Percentiles rank a stretch among this genome's conserved stretches.
Conservation (phyloP, 2,113 vertebrate genomes). For the Gadus macrocephalus region DNA sequence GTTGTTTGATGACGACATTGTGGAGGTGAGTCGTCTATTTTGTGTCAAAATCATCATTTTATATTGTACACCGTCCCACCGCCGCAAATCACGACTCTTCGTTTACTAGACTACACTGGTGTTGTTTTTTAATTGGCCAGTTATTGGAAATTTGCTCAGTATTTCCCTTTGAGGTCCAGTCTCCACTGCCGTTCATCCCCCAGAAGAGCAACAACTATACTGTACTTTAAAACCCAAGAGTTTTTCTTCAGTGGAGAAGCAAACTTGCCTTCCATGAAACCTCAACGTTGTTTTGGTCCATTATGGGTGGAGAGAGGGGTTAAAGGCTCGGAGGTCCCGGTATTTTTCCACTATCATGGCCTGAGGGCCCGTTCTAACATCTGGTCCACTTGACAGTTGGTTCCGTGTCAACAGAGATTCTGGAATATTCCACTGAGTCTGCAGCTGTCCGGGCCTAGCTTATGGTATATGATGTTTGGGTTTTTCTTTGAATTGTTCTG, state of each 20-base stretch:
- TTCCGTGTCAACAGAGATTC: background rate
- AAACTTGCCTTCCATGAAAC: no score
- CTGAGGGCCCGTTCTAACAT: constrained; percentile 31
- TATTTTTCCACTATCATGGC: constrained; percentile 38
- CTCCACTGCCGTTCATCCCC: no score
- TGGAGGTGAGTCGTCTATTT: constrained; percentile 73
- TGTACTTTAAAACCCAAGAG: no score
- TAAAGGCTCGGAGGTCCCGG: background rate
- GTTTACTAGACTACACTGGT: no score
- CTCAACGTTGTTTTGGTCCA: no score
- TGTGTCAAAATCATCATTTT: background rate
- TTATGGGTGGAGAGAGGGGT: no score
- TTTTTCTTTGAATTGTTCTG: background rate
- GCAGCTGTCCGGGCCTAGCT: constrained; percentile 32
- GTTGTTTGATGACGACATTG: constrained; percentile 89
- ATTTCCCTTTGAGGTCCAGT: no score
- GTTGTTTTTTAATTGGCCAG: no score
- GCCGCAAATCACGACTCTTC: background rate
- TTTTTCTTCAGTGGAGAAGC: no score
- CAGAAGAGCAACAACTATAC: no score
- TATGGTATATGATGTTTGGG: constrained; percentile 11
- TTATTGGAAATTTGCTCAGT: no score
- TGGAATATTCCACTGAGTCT: constrained; percentile 37
- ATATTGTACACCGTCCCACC: background rate
- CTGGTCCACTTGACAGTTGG: constrained; percentile 27